Evolutionary conservation across 2,113 vertebrate genomes (phyloP), one percentile per base, ranked within the genome.

Genomic region (Istiophorus platypterus): DNA sequence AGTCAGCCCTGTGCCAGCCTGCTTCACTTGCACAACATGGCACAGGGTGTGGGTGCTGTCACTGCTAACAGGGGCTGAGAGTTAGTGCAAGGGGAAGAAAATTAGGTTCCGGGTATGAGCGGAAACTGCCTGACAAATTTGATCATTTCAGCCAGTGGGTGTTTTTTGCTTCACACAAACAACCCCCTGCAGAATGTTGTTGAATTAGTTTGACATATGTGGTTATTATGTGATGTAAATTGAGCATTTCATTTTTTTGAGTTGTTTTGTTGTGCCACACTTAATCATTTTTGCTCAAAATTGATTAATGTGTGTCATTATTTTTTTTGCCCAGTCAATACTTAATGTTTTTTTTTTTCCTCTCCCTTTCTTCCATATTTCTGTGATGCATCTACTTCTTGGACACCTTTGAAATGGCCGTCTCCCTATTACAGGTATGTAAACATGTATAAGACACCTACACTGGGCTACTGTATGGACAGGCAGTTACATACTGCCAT

Each of bases 351-450:
- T 14, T 37, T 64, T 12, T 12, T 5, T 42, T 54, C 85, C 42
- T 84, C 69, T 85, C 65, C 42, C 56, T 93, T 41, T 84, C 65
- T 91, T 84, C 57, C 64, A 83, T 89, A 10, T 91, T 57, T 54
- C 45, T 34, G 12, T 71, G 84, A 64, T 80, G 66, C 49, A 6
- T 45, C 27, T 5, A 2, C 56, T 52, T 18, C 11, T 34, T 1
- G 4, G 26, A 0, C 49, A 17, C 66, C 76, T 57, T 52, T 73
- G 74, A 78, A 81, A 82, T 76, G 73, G 15, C 22, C 62, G 0
- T 76, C 41, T 61, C 7, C 63, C 31, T 20, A 80, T 15, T 78
- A 56, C 85, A 94, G 92, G 93, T 94, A 93, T 84, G 84, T 88
- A 67, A 84, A 88, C 1, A 39, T 34, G 59, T 68, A 61, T 13